Evolutionary conservation across 2,797 vertebrate species (phyloP), one percentile per base, ranked within the genome.

Genomic region (Lindbergichthys nudifrons): DNA sequence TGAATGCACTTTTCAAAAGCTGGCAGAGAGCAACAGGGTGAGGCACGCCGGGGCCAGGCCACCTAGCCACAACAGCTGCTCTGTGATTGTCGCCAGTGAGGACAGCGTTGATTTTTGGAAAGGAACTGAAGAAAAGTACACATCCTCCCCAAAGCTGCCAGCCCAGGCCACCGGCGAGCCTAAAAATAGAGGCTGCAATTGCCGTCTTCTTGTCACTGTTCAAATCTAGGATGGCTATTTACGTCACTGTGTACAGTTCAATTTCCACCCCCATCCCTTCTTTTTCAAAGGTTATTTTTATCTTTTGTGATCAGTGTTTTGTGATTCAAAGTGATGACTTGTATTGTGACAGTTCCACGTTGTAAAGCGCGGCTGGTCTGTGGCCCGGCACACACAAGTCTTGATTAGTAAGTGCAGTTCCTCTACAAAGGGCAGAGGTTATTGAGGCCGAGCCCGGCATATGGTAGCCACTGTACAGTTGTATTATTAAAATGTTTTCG

Each of bases 61-160:
- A 86, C 84, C 84, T 94, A 94, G 92, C 93, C 87, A 66, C 92
- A 95, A 95, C 96, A 96, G 92, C 94, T 87, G 90, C 86, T 85
- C 88, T 89, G 53, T 91, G 88, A 91, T 95, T 95, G 90, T 92
- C 90, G 87, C 91, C 90, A 90, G 83, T 81, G 88, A 91, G 90
- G 93, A 92, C 92, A 90, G 82, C 81, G 76, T 89, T 94, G 93
- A 88, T 93, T 94, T 93, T 93, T 92, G 94, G 95, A 95, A 96
- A 96, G 95, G 94, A 96, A 85, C 94, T 94, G 86, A 77, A 91
- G 91, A 93, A 93, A 89, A 90, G 89, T 94, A 93, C 89, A 95
- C 95, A 96, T 95, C 94, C 93, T 86, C 82, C 87, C 90, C 87
- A 87, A 56, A 89, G 90, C 93, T 94, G 89, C 83, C 91, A 86